These are phyloP conservation scores for Microplitis mediator DNA, from an alignment of 1,140 invertebrate genomes.

Conservation along the genomic window DNA sequence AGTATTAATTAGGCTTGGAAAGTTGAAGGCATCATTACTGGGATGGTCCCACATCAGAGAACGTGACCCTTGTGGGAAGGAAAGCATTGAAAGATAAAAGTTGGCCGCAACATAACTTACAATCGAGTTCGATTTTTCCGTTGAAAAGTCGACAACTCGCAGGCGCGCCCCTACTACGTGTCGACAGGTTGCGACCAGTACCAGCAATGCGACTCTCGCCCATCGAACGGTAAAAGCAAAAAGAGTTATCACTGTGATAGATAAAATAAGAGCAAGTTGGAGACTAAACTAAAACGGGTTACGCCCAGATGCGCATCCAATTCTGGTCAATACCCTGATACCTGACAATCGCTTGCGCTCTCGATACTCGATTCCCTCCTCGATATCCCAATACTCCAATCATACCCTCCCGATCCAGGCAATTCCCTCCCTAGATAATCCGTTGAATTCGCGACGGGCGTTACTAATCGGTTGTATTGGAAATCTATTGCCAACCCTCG, in stretches of 20 bases:
- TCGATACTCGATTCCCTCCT: constrained; percentile 34
- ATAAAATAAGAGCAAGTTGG: no score
- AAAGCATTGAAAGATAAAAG: background rate
- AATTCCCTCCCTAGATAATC: background rate
- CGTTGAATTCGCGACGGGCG: constrained; percentile 2
- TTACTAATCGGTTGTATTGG: constrained; percentile 47
- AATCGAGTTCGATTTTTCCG: constrained; percentile 64
- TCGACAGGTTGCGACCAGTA: no score
- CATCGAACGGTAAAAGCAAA: no score
- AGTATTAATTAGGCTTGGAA: no score
- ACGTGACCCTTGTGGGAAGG: no score
- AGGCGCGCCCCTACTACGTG: constrained; percentile 45
- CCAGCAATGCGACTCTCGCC: no score
- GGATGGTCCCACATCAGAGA: no score
- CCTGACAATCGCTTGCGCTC: background rate
- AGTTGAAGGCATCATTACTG: no score
- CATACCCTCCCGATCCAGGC: constrained; percentile 25
- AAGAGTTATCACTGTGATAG: no score
- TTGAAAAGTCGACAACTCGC: constrained; percentile 61
- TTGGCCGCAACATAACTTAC: constrained; percentile 50
- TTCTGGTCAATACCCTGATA: constrained; percentile 58
- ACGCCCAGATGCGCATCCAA: constrained; percentile 65
- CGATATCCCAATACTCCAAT: constrained; percentile 15
- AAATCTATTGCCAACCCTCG: constrained; percentile 64
- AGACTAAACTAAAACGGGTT: constrained; percentile 56